Evolutionary conservation across 2,797 vertebrate genomes (phyloP), one percentile per base, ranked within the genome.

Genomic region (Enteromius argenteus): DNA sequence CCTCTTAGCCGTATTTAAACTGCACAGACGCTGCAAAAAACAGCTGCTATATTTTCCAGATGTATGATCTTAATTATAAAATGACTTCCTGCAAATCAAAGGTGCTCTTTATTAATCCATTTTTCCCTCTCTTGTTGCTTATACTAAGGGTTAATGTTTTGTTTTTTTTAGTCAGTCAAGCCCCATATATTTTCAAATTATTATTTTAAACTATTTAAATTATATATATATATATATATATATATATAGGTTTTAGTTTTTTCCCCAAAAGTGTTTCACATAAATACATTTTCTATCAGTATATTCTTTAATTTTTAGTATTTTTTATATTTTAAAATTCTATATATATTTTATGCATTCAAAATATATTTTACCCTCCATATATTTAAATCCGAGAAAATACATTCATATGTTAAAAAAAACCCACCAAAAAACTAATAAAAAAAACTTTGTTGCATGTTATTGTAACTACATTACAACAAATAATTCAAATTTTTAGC

Each of bases 1-100:
- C 35, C 62, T 68, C 74, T 49, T 13, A 79, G 56, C 71, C 19
- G 21, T 68, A 78, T 74, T 53, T 72, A 72, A 75, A 82, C 53
- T 49, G 79, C 66, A 84, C 68, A 81, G 37, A 87, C 35, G 6
- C 27, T 13, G n/a, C 39, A 51, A n/a, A 32, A 71, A 30, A 56
- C 77, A 74, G 44, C 15, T 13, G 13, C 17, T 69, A 69, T 69
- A 35, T 69, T 60, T 78, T 71, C 46, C 62, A 76, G 62, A 68
- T 49, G 6, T 83, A 60, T 7, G 8, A 67, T 42, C 11, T 67
- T 7, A 74, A 44, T 74, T 67, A 66, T 60, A 78, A 78, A 74
- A 44, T 3, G 23, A 60, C 37, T 46, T 81, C 71, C 60, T 14
- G 60, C 23, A 42, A 62, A 74, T 85, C 46, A 66, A 17, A 37